A percentile compares a stretch with the other conserved stretches of the same genome.
Conservation (phyloP, 1,140 invertebrate species). For the Bombus cullumanus region DNA sequence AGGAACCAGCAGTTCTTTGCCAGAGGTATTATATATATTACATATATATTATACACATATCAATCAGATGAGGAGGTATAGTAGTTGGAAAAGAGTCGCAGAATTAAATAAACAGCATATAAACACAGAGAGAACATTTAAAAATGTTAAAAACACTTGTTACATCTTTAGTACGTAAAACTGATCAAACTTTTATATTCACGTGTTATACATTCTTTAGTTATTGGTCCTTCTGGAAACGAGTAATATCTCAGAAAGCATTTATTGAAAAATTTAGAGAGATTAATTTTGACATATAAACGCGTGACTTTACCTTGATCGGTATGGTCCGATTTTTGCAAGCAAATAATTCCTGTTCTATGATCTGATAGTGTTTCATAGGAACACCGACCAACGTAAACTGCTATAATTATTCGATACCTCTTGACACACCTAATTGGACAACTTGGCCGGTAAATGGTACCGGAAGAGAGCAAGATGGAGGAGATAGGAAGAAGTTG, state of each 20-base stretch:
- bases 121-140: neutral
- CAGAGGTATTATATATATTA: no score
- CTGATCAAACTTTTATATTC: no score
- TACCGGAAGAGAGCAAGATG: slow-evolving; percentile 65
- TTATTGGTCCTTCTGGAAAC: neutral
- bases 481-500: slow-evolving; percentile 43
- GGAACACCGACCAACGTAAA: slow-evolving; percentile 50
- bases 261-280: neutral
- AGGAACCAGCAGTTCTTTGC: no score
- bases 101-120: neutral
- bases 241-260: neutral
- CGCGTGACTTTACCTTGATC: no score
- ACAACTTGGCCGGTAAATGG: slow-evolving; percentile 71
- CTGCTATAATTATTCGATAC: slow-evolving; percentile 69
- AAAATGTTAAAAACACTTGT: no score
- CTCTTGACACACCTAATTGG: slow-evolving; percentile 74
- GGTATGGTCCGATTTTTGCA: neutral
- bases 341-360: slow-evolving; percentile 23
- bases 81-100: neutral
- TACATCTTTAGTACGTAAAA: no score
- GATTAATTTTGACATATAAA: neutral
- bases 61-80: no score
- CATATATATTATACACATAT: no score
- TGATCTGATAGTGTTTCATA: slow-evolving; percentile 26
- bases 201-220: neutral